These are phyloP conservation scores for Apodemus sylvaticus DNA, from an alignment of 2,113 vertebrate species.

Conservation along the genomic window DNA sequence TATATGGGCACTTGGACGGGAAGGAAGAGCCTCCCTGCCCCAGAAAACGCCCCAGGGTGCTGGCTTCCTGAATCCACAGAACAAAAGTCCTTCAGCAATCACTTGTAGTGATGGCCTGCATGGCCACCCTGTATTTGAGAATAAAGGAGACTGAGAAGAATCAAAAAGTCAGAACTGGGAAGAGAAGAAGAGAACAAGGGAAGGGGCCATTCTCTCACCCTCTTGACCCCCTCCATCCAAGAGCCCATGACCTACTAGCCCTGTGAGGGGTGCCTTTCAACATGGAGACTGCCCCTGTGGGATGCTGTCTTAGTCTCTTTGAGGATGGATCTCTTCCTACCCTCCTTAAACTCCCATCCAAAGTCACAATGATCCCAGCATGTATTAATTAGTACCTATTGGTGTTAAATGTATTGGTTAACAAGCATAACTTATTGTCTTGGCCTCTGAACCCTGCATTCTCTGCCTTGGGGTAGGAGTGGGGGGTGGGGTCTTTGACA, in stretches of 20 bases:
- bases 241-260: background rate
- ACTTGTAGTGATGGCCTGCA: background rate
- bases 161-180: background rate
- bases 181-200: background rate
- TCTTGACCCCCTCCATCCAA: no score
- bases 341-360: no score
- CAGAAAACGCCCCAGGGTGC: background rate
- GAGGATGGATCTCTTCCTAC: background rate
- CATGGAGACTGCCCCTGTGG: background rate
- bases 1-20: background rate
- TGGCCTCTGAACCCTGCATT: background rate
- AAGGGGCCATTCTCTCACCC: no score
- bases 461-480: background rate
- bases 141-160: background rate
- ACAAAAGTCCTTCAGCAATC: background rate
- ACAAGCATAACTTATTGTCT: background rate
- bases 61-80: background rate
- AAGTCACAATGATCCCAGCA: background rate
- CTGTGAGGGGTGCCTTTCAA: no score
- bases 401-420: background rate
- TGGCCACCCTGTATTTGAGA: background rate
- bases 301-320: background rate
- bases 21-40: background rate
- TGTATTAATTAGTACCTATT: background rate
- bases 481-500: background rate